Base-by-base conservation (phyloP, 2,797 vertebrate species). In the Scolopax rusticola region DNA sequence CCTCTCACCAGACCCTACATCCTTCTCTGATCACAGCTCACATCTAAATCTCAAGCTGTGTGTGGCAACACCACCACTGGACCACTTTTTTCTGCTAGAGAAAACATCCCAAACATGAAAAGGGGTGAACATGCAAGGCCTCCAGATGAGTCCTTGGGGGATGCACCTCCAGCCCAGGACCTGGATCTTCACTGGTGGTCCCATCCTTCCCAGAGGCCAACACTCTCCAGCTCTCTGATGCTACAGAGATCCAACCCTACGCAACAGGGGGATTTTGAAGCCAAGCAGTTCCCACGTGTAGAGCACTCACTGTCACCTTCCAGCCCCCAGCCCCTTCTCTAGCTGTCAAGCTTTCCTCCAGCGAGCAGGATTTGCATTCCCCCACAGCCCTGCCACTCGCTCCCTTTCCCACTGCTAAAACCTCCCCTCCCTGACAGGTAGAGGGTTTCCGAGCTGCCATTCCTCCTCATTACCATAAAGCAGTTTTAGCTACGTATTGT, bases 401-500 rank as follows among this genome's bases (percentile, higher is more conserved):
- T 47, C 51, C 32, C 28, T 64, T 63, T 32, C 59, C 56, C 0
- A 0, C 61, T 68, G 36, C 53, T 21, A 30, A 25, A 74, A 4
- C n/a, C 45, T 54, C 64, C 36, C 36, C 18, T 79, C 43, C 70
- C 28, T 30, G 28, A 64, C 73, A 84, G 89, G 65, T 38, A 50
- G 47, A 93, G 82, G 40, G 45, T 43, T 69, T 74, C 24, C 32
- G 80, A 81, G 84, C 85, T 94, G 86, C 89, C 84, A 45, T 84
- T 68, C 61, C 79, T 87, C 30, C 87, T 90, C 82, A 63, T 95
- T 89, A 88, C 61, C 96, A 84, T 75, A 68, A 81, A 91, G 23
- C 93, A 84, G 81, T 92, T 87, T 92, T 87, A 80, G 82, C 65
- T 75, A 53, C 5, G 3, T 36, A 65, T 82, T 90, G 73, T 65